phyloP scores from a whole-genome alignment of 2,113 vertebrate genomes.

The Rhineura floridana region DNA sequence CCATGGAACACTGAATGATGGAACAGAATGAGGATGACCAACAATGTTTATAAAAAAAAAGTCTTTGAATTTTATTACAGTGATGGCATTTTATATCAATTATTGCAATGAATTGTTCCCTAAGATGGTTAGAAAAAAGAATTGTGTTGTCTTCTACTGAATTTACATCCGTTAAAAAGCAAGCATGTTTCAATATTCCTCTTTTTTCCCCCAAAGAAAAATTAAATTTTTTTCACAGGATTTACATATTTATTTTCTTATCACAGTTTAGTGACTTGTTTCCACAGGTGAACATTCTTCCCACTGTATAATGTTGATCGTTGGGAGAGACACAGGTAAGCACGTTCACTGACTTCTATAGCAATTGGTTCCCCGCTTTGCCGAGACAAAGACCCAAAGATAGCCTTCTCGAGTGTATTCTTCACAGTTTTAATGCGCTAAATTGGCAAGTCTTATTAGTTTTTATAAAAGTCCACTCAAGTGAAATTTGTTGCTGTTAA shows the following conservation, averaged over 20 bases:
- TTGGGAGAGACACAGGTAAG: slow-evolving; percentile 80
- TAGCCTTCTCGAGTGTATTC: slow-evolving; percentile 76
- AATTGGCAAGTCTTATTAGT: slow-evolving; percentile 80
- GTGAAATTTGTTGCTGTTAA: slow-evolving; percentile 82
- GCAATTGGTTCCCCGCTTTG: slow-evolving; percentile 72
- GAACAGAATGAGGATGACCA: slow-evolving; percentile 78
- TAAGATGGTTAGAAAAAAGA: slow-evolving; percentile 99
- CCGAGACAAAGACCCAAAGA: slow-evolving; percentile 77
- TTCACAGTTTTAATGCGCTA: slow-evolving; percentile 84
- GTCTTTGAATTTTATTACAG: slow-evolving; percentile 89
- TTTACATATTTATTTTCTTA: slow-evolving; percentile 93
- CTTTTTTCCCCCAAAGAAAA: slow-evolving; percentile 79
- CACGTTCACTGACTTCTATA: slow-evolving; percentile 78
- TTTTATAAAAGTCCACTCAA: slow-evolving; percentile 74
- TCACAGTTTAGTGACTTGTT: slow-evolving; percentile 87
- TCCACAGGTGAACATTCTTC: slow-evolving; percentile 79
- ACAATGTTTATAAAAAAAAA: slow-evolving; percentile 85
- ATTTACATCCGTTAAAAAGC: slow-evolving; percentile 98
- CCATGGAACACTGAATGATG: slow-evolving; percentile 76
- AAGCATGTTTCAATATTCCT: slow-evolving; percentile 91
- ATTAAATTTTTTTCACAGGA: slow-evolving; percentile 85
- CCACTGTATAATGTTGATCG: slow-evolving; percentile 77
- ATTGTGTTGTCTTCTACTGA: slow-evolving; percentile 90
- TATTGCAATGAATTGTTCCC: slow-evolving; percentile 99
- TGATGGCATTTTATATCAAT: slow-evolving; percentile 93